Conservation (phyloP, 2,113 vertebrate genomes). For the Catharus minimus region DNA sequence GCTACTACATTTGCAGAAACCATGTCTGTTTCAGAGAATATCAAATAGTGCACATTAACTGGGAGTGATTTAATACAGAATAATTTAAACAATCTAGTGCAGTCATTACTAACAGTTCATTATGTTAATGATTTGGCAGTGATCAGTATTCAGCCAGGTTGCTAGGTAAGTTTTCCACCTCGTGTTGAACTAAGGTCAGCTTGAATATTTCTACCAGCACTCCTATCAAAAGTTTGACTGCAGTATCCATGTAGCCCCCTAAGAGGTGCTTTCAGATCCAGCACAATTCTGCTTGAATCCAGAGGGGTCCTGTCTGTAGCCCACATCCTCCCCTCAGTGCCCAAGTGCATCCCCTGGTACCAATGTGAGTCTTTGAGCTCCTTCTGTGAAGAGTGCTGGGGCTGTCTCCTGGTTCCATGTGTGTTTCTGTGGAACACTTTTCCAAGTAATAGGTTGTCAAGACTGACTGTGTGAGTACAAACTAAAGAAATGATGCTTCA, state of each 20-base stretch:
- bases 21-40: background rate
- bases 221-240: background rate
- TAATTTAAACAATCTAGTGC: background rate
- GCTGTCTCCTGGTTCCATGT: background rate
- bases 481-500: background rate
- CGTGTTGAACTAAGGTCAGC: background rate
- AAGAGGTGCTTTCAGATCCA: background rate
- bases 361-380: background rate
- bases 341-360: background rate
- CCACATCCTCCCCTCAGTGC: background rate
- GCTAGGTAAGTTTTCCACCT: background rate
- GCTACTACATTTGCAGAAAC: background rate
- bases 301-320: background rate
- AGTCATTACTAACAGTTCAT: background rate
- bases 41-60: background rate
- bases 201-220: background rate
- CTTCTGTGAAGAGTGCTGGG: background rate
- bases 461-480: background rate
- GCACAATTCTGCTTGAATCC: background rate
- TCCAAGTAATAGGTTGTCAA: background rate
- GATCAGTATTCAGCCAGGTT: background rate
- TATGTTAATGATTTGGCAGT: background rate
- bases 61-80: background rate
- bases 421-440: background rate
- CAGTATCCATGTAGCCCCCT: background rate